Conservation (phyloP, 2,797 vertebrate species). For the Melanogrammus aeglefinus region DNA sequence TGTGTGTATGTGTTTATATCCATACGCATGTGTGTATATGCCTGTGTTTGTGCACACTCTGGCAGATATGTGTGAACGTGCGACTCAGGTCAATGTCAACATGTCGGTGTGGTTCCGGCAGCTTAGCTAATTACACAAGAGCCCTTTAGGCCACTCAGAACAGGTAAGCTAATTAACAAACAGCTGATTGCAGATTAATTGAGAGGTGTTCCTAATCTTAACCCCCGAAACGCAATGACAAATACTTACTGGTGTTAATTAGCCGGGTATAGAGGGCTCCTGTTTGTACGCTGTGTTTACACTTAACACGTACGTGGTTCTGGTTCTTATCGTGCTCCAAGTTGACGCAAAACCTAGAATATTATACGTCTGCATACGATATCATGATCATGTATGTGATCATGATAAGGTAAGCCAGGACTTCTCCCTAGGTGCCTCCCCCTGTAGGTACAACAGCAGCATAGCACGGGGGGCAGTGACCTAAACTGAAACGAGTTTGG, state of each 20-base stretch:
- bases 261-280: conserved; percentile 58
- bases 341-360: too few species aligned
- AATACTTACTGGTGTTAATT: conserved; percentile 77
- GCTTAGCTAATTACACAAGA: conserved; percentile 76
- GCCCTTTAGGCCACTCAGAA: conserved; percentile 78
- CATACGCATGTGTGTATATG: too few species aligned
- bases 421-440: too few species aligned
- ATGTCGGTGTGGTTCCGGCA: conserved; percentile 62
- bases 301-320: conserved; percentile 41
- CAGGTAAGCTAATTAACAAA: conserved; percentile 85
- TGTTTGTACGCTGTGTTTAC: conserved; percentile 62
- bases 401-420: too few species aligned
- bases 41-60: conserved; percentile 1
- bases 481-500: too few species aligned
- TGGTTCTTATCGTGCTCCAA: conserved; percentile 35
- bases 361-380: too few species aligned
- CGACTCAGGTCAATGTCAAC: conserved; percentile 76
- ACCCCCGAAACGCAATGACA: conserved; percentile 75
- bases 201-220: conserved; percentile 80
- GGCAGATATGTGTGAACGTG: conserved; percentile 23
- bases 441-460: too few species aligned
- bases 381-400: too few species aligned
- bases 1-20: too few species aligned
- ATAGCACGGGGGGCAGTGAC: too few species aligned
- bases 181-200: conserved; percentile 83